These are phyloP conservation scores for Galago senegalensis DNA, from an alignment of 2,797 vertebrate genomes.

Conservation along the genomic window DNA sequence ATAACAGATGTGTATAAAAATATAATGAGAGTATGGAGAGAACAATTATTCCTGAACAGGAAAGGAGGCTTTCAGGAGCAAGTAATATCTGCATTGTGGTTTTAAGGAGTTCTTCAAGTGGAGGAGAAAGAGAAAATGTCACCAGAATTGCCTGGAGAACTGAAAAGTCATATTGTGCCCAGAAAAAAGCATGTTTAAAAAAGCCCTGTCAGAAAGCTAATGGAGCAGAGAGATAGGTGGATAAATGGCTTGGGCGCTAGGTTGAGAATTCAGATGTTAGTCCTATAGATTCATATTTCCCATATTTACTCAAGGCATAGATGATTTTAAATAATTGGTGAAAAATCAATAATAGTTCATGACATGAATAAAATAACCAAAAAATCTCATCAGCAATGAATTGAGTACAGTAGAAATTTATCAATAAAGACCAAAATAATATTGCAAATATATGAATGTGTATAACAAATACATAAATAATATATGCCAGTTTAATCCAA, in stretches of 20 bases:
- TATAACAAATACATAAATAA: conserved; percentile 13
- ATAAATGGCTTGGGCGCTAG: neutral
- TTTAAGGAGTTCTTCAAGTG: neutral
- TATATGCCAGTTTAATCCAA: neutral
- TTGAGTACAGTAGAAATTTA: conserved; percentile 40
- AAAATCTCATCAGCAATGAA: neutral
- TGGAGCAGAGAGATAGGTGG: neutral
- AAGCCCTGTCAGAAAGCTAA: neutral
- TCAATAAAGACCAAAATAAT: conserved; percentile 40
- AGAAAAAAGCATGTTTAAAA: neutral
- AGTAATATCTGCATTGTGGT: neutral
- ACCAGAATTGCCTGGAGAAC: neutral
- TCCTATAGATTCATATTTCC: neutral
- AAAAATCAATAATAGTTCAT: conserved; percentile 51
- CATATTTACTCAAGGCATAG: neutral
- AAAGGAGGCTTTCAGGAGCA: neutral
- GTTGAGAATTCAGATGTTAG: conserved; percentile 1
- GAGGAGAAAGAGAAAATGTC: neutral
- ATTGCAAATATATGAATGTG: neutral
- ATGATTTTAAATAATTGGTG: conserved; percentile 6
- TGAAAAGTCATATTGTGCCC: neutral
- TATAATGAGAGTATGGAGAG: neutral
- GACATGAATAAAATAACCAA: neutral
- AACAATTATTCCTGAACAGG: neutral
- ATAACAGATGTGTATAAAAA: neutral